Conservation (phyloP, 2,888 invertebrate genomes). For the Machimus atricapillus region DNA sequence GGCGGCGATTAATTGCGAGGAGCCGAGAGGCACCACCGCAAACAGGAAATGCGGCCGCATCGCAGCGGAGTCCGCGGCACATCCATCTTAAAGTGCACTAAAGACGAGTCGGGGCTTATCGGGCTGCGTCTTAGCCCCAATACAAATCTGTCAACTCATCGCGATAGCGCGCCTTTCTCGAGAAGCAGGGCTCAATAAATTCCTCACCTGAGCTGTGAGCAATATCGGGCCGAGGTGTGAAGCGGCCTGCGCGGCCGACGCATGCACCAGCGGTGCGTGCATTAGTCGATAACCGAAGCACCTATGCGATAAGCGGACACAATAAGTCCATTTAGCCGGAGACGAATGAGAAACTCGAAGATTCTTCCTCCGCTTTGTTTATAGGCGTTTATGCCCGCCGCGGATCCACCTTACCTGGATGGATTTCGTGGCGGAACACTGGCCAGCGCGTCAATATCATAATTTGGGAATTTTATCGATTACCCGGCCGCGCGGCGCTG, state of each 20-base stretch:
- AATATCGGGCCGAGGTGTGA: conserved; percentile 26
- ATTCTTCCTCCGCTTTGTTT: conserved; percentile 8
- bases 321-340: conserved; percentile 33
- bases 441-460: conserved; percentile 20
- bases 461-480: conserved; percentile 29
- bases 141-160: conserved; percentile 17
- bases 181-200: background rate
- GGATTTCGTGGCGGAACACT: background rate
- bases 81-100: background rate
- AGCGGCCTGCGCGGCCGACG: background rate
- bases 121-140: background rate
- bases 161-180: background rate
- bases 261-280: background rate
- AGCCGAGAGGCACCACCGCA: background rate
- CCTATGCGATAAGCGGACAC: conserved; percentile 11
- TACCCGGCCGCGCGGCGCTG: background rate
- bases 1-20: background rate
- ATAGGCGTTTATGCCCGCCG: background rate
- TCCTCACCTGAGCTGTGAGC: conserved; percentile 4
- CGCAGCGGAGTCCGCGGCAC: background rate
- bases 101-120: background rate
- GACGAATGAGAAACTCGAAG: background rate
- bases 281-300: conserved; percentile 21
- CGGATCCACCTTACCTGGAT: background rate
- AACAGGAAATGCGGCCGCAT: background rate